Conservation (phyloP, 2,888 invertebrate genomes). For the Tipula helvola region DNA sequence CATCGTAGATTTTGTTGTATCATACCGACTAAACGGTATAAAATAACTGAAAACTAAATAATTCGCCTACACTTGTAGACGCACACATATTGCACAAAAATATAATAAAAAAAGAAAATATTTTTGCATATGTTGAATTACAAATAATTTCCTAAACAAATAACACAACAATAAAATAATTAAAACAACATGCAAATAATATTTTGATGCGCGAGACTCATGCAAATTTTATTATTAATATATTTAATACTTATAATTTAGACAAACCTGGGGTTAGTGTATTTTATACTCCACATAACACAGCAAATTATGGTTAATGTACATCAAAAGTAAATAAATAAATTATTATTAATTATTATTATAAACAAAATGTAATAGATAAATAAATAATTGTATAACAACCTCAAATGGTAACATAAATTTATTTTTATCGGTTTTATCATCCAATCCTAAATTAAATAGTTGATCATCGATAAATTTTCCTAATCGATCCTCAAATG, state of each 20-base stretch:
- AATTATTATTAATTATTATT: neutral
- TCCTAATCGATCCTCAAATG: slow-evolving; percentile 6
- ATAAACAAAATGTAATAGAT: neutral
- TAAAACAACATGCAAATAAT: neutral
- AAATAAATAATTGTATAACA: neutral
- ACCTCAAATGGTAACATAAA: neutral
- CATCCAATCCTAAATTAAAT: neutral
- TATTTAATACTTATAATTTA: neutral
- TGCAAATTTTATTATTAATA: neutral
- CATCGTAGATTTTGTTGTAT: neutral
- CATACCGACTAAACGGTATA: neutral
- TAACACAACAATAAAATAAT: neutral
- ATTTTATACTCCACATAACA: neutral
- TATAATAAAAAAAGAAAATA: neutral
- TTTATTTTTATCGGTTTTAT: neutral
- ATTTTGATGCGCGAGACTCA: neutral
- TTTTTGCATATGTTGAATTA: neutral
- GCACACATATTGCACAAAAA: neutral
- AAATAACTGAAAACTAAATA: neutral
- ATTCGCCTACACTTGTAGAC: neutral
- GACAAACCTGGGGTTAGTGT: slow-evolving; percentile 4
- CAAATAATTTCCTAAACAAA: neutral
- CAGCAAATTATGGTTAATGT: neutral
- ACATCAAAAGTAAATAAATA: neutral
- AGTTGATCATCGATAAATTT: slow-evolving; percentile 9